phyloP scores from a whole-genome alignment of 1,140 invertebrate genomes.

The Lepidurus arcticus region DNA sequence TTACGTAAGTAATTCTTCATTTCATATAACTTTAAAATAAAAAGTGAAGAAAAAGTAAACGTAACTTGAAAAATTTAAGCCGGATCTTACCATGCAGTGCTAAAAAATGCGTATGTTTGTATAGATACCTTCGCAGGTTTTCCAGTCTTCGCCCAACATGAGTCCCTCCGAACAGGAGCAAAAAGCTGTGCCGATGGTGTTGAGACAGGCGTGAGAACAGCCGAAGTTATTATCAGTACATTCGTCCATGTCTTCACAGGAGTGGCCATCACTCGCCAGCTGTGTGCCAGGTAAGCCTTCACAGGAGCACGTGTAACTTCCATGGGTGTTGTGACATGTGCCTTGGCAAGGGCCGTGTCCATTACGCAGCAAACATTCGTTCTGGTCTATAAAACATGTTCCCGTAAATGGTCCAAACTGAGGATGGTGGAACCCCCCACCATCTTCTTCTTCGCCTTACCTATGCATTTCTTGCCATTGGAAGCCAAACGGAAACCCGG shows the following conservation, averaged over 20 bases:
- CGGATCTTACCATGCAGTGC: too few relatives aligned
- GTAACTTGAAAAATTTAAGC: too few relatives aligned
- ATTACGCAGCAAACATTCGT: conserved; percentile 57
- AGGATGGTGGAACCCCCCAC: background rate
- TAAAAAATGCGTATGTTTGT: background rate
- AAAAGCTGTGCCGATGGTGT: conserved; percentile 51
- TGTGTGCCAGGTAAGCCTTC: conserved; percentile 52
- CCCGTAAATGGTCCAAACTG: conserved; percentile 11
- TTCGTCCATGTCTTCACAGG: conserved; percentile 47
- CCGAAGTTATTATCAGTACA: conserved; percentile 45
- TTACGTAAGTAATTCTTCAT: too few relatives aligned
- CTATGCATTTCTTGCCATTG: conserved; percentile 58
- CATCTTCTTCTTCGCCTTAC: conserved; percentile 42
- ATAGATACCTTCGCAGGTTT: conserved; percentile 51
- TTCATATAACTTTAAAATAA: too few relatives aligned
- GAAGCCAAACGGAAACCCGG: conserved; percentile 47
- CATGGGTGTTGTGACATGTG: conserved; percentile 56
- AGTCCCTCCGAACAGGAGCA: conserved; percentile 54
- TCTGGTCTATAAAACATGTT: conserved; percentile 47
- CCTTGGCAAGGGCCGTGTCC: conserved; percentile 63
- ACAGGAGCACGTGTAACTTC: conserved; percentile 58
- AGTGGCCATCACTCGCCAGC: conserved; percentile 52
- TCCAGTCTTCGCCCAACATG: conserved; percentile 48
- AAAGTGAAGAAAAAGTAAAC: too few relatives aligned
- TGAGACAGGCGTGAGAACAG: conserved; percentile 55